phyloP scores from a whole-genome alignment of 2,888 invertebrate species.

The Diaperis boleti region DNA sequence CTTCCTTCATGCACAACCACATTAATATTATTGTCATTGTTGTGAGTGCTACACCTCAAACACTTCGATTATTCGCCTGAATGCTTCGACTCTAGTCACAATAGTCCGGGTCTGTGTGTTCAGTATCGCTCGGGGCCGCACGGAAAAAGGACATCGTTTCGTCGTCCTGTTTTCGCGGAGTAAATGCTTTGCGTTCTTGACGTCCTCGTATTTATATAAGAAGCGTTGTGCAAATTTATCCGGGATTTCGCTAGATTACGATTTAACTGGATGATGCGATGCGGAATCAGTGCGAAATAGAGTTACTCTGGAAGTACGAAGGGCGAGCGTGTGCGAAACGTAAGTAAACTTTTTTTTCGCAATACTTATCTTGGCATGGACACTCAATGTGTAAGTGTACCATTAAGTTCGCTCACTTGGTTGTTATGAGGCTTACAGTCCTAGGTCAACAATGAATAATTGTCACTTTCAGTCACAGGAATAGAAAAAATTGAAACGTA shows the following conservation, averaged over 20 bases:
- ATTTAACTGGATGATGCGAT: slow-evolving; percentile 18
- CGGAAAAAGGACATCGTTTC: slow-evolving; percentile 13
- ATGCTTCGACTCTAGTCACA: slow-evolving; percentile 1
- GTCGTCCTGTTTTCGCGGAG: background rate
- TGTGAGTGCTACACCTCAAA: slow-evolving; percentile 17
- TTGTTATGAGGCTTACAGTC: no score
- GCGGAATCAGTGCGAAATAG: slow-evolving; percentile 3
- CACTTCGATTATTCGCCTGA: slow-evolving; percentile 17
- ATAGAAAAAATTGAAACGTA: no score
- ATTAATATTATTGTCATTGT: no score
- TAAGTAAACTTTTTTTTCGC: slow-evolving; percentile 6
- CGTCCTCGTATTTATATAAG: slow-evolving; percentile 10
- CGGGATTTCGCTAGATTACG: background rate
- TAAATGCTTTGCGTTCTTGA: slow-evolving; percentile 5
- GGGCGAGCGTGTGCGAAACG: background rate
- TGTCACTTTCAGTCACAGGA: no score
- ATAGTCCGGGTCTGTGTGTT: no score
- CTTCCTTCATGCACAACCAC: no score
- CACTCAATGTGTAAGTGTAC: no score
- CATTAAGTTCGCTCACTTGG: no score
- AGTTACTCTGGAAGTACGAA: background rate
- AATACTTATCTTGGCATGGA: no score
- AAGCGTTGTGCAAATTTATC: slow-evolving; percentile 8
- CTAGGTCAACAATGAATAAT: no score
- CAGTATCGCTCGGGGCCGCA: slow-evolving; percentile 14